Conservation (phyloP, 2,888 invertebrate species). For the Podabrus alpinus region DNA sequence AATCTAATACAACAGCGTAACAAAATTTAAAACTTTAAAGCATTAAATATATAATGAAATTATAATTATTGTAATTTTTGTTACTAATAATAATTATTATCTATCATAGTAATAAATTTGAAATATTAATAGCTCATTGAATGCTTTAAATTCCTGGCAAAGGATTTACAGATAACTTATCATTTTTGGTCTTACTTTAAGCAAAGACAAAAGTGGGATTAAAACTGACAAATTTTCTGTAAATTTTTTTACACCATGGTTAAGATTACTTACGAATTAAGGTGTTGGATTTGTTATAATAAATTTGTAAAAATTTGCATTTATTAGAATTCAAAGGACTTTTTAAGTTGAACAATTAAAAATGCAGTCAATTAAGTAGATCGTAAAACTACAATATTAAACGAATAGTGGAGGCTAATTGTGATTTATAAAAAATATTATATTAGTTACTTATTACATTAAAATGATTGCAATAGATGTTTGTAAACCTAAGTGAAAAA, state of each 20-base stretch:
- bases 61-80: not conserved
- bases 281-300: not conserved
- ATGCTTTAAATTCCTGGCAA: not conserved
- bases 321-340: not conserved
- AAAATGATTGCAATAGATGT: not conserved
- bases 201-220: not conserved
- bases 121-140: not conserved
- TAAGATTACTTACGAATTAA: not conserved
- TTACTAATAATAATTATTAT: not conserved
- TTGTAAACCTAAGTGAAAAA: not conserved
- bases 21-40: not conserved
- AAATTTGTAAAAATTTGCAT: not conserved
- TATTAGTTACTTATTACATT: not conserved
- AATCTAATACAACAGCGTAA: not conserved
- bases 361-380: constrained; percentile 30
- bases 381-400: constrained; percentile 20
- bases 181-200: not conserved
- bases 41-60: not conserved
- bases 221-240: not conserved
- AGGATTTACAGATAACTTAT: not conserved
- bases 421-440: not conserved
- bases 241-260: not conserved
- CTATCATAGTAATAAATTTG: not conserved
- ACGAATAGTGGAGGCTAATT: constrained; percentile 8
- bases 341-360: not conserved